Conservation (phyloP, 2,797 vertebrate species). For the Perodicticus potto region DNA sequence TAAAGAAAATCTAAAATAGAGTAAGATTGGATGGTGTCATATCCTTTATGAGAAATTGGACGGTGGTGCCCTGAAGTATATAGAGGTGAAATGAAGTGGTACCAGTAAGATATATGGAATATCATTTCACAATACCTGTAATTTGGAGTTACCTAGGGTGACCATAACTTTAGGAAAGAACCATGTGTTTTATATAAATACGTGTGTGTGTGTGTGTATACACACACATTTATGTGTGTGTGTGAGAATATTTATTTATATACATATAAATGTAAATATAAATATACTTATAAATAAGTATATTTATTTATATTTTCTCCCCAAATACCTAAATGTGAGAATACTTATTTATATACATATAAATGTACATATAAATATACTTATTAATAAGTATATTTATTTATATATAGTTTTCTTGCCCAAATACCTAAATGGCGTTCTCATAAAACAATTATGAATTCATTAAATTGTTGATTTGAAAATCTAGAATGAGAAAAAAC, state of each 20-base stretch:
- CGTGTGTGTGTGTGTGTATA: no score
- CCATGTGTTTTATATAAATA: background rate
- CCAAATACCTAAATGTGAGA: no score
- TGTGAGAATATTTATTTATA: no score
- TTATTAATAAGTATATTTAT: no score
- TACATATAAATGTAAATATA: no score
- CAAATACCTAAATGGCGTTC: background rate
- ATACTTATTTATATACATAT: no score
- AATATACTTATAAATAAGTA: no score
- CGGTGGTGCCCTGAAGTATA: background rate
- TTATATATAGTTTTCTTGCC: background rate
- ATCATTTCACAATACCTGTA: background rate
- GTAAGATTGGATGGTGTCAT: background rate
- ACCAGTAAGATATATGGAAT: background rate
- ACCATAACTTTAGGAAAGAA: background rate
- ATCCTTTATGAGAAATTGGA: background rate
- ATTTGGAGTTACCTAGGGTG: background rate
- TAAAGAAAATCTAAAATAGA: background rate
- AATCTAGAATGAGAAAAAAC: background rate
- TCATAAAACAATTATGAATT: background rate
- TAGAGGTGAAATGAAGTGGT: conserved; percentile 12
- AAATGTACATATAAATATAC: no score
- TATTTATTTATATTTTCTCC: no score
- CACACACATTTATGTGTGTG: no score
- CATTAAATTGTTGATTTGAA: background rate